Percentiles rank a stretch among this genome's conserved stretches.
These are phyloP conservation scores for Monopis laevigella DNA, from an alignment of 2,888 invertebrate genomes.

Conservation along the genomic window DNA sequence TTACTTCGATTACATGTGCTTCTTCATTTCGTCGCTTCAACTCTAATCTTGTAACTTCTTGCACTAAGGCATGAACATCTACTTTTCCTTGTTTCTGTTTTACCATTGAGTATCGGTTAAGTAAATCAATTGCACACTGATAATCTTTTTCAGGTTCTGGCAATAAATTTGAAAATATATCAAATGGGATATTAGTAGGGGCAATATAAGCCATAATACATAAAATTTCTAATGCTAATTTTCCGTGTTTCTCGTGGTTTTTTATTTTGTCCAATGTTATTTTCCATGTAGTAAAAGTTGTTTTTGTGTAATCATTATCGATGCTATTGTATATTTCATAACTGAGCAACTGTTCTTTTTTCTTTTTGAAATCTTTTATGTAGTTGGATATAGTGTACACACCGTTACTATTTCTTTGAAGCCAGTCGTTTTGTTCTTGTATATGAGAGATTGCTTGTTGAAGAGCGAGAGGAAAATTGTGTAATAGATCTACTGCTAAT, in stretches of 20 bases:
- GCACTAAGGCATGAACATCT: conserved; percentile 1
- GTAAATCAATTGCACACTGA: background rate
- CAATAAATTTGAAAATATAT: background rate
- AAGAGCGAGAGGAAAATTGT: background rate
- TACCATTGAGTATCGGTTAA: conserved; percentile 1
- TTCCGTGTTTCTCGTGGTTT: background rate
- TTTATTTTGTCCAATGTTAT: background rate
- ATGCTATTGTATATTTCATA: background rate
- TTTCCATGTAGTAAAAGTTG: background rate
- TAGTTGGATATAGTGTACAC: background rate
- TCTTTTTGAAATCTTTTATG: background rate
- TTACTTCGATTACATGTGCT: background rate
- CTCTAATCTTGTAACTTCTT: conserved; percentile 3
- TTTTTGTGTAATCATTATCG: conserved; percentile 2
- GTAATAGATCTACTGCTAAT: background rate
- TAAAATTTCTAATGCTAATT: conserved; percentile 1
- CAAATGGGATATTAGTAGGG: background rate
- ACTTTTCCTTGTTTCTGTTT: background rate
- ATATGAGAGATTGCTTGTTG: background rate
- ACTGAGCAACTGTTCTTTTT: background rate
- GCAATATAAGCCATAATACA: background rate
- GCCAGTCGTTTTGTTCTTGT: background rate
- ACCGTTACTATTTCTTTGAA: background rate
- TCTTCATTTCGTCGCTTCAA: background rate
- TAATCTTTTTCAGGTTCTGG: background rate